Percentiles rank a stretch among this genome's conserved stretches.
These are phyloP conservation scores for Aphidoletes aphidimyza DNA, from an alignment of 2,888 invertebrate species.

Conservation along the genomic window DNA sequence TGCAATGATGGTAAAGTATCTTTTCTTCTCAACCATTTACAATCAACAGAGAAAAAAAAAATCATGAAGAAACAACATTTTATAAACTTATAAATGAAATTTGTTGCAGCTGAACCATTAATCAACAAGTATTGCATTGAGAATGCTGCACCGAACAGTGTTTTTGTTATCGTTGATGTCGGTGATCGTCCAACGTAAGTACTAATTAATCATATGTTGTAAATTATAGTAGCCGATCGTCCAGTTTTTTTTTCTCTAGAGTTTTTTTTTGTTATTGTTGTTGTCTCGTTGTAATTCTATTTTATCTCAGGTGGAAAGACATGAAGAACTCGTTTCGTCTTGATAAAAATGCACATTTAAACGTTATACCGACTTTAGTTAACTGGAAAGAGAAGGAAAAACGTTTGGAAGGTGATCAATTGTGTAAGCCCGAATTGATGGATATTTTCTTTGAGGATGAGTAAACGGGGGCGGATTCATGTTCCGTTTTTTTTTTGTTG, in stretches of 20 bases:
- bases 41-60: neutral
- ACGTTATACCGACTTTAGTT: slow-evolving; percentile 81
- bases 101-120: slow-evolving; percentile 76
- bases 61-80: neutral
- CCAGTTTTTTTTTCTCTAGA: neutral
- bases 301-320: slow-evolving; percentile 81
- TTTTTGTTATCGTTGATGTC: slow-evolving; percentile 78
- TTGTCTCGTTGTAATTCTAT: neutral
- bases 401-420: slow-evolving; percentile 67
- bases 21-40: neutral
- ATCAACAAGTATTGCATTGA: slow-evolving; percentile 71
- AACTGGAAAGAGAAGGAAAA: slow-evolving; percentile 76
- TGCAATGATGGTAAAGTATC: slow-evolving; percentile 78
- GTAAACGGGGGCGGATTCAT: neutral
- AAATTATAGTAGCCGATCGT: neutral
- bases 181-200: slow-evolving; percentile 78
- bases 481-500: too few relatives aligned
- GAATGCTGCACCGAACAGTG: slow-evolving; percentile 68
- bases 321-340: slow-evolving; percentile 79
- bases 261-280: neutral
- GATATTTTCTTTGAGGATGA: slow-evolving; percentile 2
- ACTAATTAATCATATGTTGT: slow-evolving; percentile 52
- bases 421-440: slow-evolving; percentile 7
- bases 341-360: slow-evolving; percentile 74
- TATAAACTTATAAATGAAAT: neutral